phyloP scores from a whole-genome alignment of 2,888 invertebrate species.

The Copidosoma aretas region DNA sequence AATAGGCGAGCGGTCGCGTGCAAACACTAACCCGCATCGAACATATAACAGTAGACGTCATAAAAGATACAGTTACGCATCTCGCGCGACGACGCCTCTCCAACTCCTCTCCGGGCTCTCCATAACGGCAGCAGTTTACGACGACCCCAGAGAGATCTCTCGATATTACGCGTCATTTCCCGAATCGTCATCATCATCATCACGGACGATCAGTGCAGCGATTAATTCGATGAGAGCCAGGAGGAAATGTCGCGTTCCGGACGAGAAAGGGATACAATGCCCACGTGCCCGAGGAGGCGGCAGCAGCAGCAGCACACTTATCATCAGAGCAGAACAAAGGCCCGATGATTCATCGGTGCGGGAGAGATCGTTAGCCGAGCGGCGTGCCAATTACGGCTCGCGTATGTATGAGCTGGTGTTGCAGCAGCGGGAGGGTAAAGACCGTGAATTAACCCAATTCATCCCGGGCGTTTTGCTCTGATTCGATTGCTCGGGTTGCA shows the following conservation, averaged over 20 bases:
- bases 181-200: too few relatives aligned
- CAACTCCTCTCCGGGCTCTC: too few relatives aligned
- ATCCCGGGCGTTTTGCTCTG: constrained; percentile 16
- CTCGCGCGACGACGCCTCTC: too few relatives aligned
- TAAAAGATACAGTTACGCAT: constrained; percentile 36
- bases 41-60: constrained; percentile 34
- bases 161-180: too few relatives aligned
- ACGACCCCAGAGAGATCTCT: too few relatives aligned
- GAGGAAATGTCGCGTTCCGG: too few relatives aligned
- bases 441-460: constrained; percentile 19
- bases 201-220: too few relatives aligned
- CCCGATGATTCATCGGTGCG: not conserved
- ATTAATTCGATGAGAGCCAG: too few relatives aligned
- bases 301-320: not conserved
- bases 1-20: not conserved
- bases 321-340: not conserved
- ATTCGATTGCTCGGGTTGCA: not conserved
- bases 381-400: constrained; percentile 3
- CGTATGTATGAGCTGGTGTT: too few relatives aligned
- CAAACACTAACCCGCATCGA: constrained; percentile 17
- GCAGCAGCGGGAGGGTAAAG: not conserved
- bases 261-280: too few relatives aligned
- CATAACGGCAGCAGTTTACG: too few relatives aligned
- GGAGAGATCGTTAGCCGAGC: not conserved
- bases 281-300: too few relatives aligned